Evolutionary conservation across 2,113 vertebrate genomes (phyloP).

Genomic region (Oncorhynchus gorbuscha): DNA sequence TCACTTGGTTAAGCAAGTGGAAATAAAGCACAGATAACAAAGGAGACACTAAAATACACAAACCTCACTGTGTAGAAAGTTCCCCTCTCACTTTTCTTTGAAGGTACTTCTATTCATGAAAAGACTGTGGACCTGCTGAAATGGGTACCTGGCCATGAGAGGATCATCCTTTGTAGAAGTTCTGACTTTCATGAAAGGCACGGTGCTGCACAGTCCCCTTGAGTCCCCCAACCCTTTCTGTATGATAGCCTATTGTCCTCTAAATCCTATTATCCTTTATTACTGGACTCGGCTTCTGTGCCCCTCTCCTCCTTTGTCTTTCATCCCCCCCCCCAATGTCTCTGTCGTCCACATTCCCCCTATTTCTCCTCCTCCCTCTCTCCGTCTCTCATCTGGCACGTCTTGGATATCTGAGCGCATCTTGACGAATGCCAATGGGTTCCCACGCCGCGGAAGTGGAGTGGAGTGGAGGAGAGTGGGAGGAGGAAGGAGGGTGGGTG

Average conservation of each 20-base stretch:
- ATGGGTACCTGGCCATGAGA: too few species aligned
- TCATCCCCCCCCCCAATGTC: constrained; percentile 33
- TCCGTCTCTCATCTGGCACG: constrained; percentile 31
- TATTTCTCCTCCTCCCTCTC: not conserved
- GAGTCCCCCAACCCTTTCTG: too few species aligned
- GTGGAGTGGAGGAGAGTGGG: constrained; percentile 43
- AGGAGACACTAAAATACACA: not conserved
- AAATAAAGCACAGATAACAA: constrained; percentile 53
- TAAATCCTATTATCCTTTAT: constrained; percentile 32
- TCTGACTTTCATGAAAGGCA: too few species aligned
- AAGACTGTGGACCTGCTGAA: too few species aligned
- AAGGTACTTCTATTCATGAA: too few species aligned
- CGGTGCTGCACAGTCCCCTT: too few species aligned
- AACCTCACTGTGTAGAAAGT: too few species aligned
- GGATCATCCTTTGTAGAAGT: too few species aligned
- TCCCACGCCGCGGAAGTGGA: constrained; percentile 62
- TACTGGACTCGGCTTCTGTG: not conserved
- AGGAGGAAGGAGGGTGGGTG: constrained; percentile 18
- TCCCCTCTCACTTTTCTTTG: too few species aligned
- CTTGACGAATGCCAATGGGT: constrained; percentile 71
- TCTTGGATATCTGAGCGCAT: constrained; percentile 38
- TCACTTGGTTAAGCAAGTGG: constrained; percentile 54
- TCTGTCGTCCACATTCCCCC: not conserved
- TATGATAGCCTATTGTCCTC: too few species aligned
- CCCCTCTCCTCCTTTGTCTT: constrained; percentile 1